A percentile compares a stretch with the other conserved stretches of the same genome.
Conservation (phyloP, 2,113 vertebrate species). For the Nicator chloris region DNA sequence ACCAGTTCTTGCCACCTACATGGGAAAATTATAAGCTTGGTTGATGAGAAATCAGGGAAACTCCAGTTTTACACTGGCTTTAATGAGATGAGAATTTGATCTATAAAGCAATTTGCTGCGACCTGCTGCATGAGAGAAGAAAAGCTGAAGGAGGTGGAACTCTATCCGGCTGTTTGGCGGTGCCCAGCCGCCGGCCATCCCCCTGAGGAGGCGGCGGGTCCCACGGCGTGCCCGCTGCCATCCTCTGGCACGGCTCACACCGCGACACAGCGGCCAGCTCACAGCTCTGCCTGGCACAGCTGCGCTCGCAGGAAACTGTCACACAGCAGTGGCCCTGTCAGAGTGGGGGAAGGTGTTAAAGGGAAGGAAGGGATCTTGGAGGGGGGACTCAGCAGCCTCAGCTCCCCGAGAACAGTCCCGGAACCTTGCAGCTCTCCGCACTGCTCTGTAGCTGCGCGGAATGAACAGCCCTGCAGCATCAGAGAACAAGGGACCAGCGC, state of each 20-base stretch:
- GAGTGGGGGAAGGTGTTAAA: neutral
- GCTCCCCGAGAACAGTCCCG: neutral
- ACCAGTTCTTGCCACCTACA: neutral
- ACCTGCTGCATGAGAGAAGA: neutral
- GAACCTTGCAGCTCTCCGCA: rapidly evolving
- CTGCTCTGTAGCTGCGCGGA: neutral
- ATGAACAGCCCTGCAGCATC: neutral
- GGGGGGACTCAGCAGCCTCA: neutral
- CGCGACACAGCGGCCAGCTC: neutral
- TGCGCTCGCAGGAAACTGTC: neutral
- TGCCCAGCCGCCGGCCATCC: neutral
- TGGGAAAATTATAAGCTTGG: neutral
- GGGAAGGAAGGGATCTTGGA: neutral
- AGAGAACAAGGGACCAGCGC: neutral
- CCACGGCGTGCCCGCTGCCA: neutral
- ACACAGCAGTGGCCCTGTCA: neutral
- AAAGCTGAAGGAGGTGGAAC: neutral
- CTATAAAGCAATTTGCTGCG: neutral
- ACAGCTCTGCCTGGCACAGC: neutral
- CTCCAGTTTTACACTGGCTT: neutral
- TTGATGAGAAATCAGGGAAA: neutral
- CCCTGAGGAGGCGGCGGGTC: neutral
- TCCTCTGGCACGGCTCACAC: neutral
- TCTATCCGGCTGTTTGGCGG: neutral
- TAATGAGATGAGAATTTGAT: neutral